These are phyloP conservation scores for Drosophila formosana DNA, from an alignment of 2,888 invertebrate genomes.

Conservation along the genomic window DNA sequence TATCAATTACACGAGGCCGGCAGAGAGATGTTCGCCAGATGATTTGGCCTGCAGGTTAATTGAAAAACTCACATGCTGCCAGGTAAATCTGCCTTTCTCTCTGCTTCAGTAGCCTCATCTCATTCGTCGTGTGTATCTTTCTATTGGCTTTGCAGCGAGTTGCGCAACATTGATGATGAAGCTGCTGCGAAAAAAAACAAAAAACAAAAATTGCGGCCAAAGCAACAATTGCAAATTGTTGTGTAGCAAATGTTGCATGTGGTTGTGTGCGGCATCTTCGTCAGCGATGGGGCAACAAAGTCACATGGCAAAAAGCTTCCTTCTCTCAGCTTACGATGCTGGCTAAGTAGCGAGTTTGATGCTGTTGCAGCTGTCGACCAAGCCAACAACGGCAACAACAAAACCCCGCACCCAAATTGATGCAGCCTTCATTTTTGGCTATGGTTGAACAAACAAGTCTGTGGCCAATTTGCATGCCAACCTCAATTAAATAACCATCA, in stretches of 20 bases:
- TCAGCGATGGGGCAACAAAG: conserved; percentile 36
- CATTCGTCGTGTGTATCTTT: conserved; percentile 1
- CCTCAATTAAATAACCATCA: conserved; percentile 61
- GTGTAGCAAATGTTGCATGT: conserved; percentile 56
- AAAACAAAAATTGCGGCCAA: conserved; percentile 54
- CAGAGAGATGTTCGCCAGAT: conserved; percentile 32
- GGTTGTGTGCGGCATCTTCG: conserved; percentile 43
- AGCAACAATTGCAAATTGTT: conserved; percentile 79
- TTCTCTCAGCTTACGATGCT: conserved; percentile 23
- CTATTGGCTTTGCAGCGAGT: conserved; percentile 15
- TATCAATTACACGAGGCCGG: conserved; percentile 32
- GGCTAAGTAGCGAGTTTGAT: conserved; percentile 24
- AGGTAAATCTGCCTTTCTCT: conserved; percentile 18
- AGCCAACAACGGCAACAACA: not conserved
- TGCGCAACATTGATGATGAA: conserved; percentile 40
- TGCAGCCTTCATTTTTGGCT: conserved; percentile 52
- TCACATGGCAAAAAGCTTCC: conserved; percentile 47
- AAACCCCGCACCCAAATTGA: too few species aligned
- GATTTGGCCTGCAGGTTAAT: conserved; percentile 70
- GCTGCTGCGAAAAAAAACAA: conserved; percentile 44
- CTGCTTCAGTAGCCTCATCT: not conserved
- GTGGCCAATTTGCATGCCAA: conserved; percentile 41
- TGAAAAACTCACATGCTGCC: conserved; percentile 61
- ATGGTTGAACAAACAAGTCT: conserved; percentile 38
- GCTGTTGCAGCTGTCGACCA: conserved; percentile 47